Conservation (phyloP, 2,797 vertebrate genomes). For the Vespertilio murinus region DNA sequence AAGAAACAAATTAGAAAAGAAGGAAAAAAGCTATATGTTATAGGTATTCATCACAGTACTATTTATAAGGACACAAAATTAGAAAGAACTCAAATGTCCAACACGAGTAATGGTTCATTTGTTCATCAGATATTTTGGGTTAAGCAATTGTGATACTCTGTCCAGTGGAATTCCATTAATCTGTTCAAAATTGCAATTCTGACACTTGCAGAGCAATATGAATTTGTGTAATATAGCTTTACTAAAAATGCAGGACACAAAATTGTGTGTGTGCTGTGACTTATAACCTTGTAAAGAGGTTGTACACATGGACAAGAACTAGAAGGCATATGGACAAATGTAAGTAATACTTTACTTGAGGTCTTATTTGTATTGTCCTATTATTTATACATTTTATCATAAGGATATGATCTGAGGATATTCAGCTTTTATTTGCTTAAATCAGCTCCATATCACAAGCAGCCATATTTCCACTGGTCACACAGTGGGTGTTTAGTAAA, state of each 20-base stretch:
- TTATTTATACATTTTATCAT: not conserved
- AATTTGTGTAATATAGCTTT: not conserved
- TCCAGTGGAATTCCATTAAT: not conserved
- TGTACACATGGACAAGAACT: not conserved
- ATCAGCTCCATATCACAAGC: not conserved
- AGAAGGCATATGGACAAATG: not conserved
- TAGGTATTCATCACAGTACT: not conserved
- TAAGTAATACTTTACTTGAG: conserved; percentile 42
- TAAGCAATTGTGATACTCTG: not conserved
- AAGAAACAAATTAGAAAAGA: conserved; percentile 44
- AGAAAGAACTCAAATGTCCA: not conserved
- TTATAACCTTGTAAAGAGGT: not conserved
- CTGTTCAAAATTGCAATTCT: not conserved
- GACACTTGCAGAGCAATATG: not conserved
- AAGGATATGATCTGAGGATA: not conserved
- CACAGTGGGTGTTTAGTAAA: not conserved
- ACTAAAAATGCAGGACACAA: not conserved
- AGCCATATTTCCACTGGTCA: not conserved
- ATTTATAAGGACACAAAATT: not conserved
- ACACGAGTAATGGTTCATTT: conserved; percentile 20
- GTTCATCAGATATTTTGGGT: not conserved
- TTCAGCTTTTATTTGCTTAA: not conserved
- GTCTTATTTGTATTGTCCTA: not conserved
- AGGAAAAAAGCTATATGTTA: not conserved
- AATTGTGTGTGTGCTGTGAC: not conserved